A percentile compares a stretch with the other conserved stretches of the same genome.
phyloP scores from a whole-genome alignment of 2,113 vertebrate species.

The Cricetomys ansorgei region DNA sequence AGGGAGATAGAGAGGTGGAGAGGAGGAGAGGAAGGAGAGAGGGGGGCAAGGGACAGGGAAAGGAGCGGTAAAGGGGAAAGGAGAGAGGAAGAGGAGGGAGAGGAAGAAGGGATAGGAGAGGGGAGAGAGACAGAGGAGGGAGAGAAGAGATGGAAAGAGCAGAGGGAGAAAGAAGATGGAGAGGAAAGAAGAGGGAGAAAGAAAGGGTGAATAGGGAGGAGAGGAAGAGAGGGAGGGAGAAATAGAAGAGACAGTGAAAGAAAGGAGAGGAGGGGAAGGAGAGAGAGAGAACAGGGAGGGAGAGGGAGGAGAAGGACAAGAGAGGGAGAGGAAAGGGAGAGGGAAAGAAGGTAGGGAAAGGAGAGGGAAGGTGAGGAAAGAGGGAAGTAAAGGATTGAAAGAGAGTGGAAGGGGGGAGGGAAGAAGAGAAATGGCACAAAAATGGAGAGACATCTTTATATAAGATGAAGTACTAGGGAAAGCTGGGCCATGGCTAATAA shows the following conservation, averaged over 20 bases:
- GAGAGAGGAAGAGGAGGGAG: not conserved
- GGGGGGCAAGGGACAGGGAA: not conserved
- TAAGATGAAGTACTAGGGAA: not conserved
- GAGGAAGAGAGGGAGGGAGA: not conserved
- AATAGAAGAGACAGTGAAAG: too few relatives aligned
- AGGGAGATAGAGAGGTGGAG: not conserved
- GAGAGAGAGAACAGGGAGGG: not conserved
- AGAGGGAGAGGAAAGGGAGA: not conserved
- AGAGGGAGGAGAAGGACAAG: not conserved
- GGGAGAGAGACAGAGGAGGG: too few relatives aligned
- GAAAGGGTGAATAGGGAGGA: not conserved
- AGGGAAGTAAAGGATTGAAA: not conserved
- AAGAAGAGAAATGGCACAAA: constrained; percentile 16
- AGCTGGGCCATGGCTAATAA: not conserved
- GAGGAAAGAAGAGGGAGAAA: too few relatives aligned
- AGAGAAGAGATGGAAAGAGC: not conserved
- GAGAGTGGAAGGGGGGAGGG: not conserved
- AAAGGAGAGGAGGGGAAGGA: too few relatives aligned
- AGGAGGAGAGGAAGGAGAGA: too few relatives aligned
- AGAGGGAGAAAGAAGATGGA: not conserved
- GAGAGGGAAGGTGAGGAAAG: not conserved
- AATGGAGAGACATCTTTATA: not conserved
- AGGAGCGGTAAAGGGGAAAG: too few relatives aligned
- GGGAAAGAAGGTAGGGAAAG: not conserved
- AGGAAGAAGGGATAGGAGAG: too few relatives aligned